These are phyloP conservation scores for Holacanthella duospinosa DNA, from an alignment of 2,888 invertebrate species.

Conservation along the genomic window DNA sequence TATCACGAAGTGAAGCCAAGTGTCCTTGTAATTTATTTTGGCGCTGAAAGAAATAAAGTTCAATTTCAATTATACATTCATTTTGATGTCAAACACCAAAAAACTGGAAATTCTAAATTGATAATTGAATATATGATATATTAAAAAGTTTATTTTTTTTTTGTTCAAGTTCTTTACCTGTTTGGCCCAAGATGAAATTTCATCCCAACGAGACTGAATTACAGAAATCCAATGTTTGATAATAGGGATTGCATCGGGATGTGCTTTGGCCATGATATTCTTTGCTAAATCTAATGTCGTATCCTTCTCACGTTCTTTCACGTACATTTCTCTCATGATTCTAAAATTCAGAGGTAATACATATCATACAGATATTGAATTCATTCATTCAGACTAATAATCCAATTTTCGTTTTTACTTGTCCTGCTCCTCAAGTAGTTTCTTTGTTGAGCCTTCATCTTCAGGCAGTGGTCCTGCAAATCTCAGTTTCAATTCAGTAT, in stretches of 20 bases:
- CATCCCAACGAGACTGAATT: constrained; percentile 91
- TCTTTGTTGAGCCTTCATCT: constrained; percentile 73
- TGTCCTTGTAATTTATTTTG: constrained; percentile 74
- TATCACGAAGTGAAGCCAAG: constrained; percentile 63
- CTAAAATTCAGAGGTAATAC: constrained; percentile 31
- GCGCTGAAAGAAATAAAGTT: constrained; percentile 49
- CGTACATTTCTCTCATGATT: constrained; percentile 67
- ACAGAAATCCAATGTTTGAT: constrained; percentile 98
- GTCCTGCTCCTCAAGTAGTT: constrained; percentile 75
- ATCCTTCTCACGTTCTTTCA: constrained; percentile 77
- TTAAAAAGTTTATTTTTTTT: background rate
- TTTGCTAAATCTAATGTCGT: constrained; percentile 77
- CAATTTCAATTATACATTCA: no score
- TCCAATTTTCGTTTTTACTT: constrained; percentile 41
- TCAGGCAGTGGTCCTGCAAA: constrained; percentile 86
- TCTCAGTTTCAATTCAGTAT: constrained; percentile 87
- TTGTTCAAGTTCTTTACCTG: constrained; percentile 37
- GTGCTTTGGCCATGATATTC: constrained; percentile 79
- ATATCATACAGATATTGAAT: background rate
- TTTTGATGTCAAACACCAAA: no score
- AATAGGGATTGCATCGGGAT: constrained; percentile 93
- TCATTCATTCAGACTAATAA: background rate
- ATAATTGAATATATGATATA: background rate
- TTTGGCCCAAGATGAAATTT: constrained; percentile 79
- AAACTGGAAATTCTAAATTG: no score